Percentiles rank a stretch among this genome's conserved stretches.
These are phyloP conservation scores for Dryas iulia DNA, from an alignment of 1,140 invertebrate genomes.

Conservation along the genomic window DNA sequence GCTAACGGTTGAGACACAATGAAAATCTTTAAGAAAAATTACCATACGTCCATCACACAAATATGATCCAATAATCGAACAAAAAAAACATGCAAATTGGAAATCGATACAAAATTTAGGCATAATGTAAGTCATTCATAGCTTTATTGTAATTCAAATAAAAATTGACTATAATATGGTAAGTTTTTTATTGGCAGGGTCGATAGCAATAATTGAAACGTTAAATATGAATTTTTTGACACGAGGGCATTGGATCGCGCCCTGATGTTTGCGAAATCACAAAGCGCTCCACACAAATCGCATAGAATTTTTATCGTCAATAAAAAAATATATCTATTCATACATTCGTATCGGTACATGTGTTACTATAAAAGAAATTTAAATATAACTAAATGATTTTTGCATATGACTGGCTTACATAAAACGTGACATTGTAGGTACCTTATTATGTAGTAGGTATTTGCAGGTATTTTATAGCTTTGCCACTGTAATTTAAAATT, in stretches of 20 bases:
- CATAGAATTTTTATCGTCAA: slow-evolving; percentile 10
- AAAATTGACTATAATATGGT: slow-evolving; percentile 1
- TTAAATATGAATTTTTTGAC: neutral
- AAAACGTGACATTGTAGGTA: neutral
- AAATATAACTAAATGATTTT: slow-evolving; percentile 75
- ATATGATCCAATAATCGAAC: slow-evolving; percentile 67
- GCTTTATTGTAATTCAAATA: neutral
- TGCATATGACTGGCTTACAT: slow-evolving; percentile 57
- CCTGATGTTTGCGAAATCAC: neutral
- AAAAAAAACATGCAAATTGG: slow-evolving; percentile 59
- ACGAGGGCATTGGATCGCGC: slow-evolving; percentile 2
- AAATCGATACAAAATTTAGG: slow-evolving; percentile 48
- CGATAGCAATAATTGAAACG: neutral
- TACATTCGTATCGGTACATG: slow-evolving; percentile 44
- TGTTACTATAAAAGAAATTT: slow-evolving; percentile 66
- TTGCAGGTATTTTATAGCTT: neutral
- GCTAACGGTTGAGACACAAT: slow-evolving; percentile 27
- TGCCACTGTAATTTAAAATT: slow-evolving; percentile 5
- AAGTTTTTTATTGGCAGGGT: neutral
- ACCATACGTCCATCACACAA: slow-evolving; percentile 69
- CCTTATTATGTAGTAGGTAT: neutral
- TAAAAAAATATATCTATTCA: slow-evolving; percentile 8
- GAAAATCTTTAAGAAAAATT: slow-evolving; percentile 47
- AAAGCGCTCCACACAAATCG: neutral
- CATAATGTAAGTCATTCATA: slow-evolving; percentile 1